These are phyloP conservation scores for Clistopyga incitator DNA, from an alignment of 2,888 invertebrate genomes.

Conservation along the genomic window DNA sequence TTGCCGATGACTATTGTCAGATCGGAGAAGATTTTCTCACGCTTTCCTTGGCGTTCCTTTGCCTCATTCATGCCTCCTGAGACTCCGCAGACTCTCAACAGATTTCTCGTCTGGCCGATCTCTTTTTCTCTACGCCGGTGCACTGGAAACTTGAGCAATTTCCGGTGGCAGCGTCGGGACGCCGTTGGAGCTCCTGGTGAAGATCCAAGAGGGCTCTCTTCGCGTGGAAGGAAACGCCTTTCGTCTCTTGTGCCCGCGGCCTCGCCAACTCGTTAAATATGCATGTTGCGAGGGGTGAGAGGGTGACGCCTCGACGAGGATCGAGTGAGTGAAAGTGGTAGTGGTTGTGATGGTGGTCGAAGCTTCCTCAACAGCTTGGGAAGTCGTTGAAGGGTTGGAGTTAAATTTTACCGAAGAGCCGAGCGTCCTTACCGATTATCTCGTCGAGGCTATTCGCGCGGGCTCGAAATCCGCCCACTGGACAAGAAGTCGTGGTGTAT, in stretches of 20 bases:
- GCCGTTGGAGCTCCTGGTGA: slow-evolving; percentile 20
- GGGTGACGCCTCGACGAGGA: slow-evolving; percentile 16
- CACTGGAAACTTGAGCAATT: slow-evolving; percentile 80
- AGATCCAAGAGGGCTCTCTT: slow-evolving; percentile 67
- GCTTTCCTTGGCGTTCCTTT: slow-evolving; percentile 25
- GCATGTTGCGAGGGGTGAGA: slow-evolving; percentile 70
- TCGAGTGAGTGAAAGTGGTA: slow-evolving; percentile 40
- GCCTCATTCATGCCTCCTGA: slow-evolving; percentile 1
- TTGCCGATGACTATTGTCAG: slow-evolving; percentile 76
- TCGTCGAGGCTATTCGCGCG: slow-evolving; percentile 80
- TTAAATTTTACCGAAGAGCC: slow-evolving; percentile 58
- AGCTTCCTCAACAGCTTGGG: slow-evolving; percentile 35
- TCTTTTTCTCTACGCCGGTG: slow-evolving; percentile 39
- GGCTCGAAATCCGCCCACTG: slow-evolving; percentile 66
- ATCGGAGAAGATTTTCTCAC: slow-evolving; percentile 43
- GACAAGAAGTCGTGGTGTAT: slow-evolving; percentile 52
- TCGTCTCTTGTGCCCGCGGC: slow-evolving; percentile 73
- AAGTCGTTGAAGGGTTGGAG: slow-evolving; percentile 45
- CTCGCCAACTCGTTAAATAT: slow-evolving; percentile 81
- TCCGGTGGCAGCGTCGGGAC: slow-evolving; percentile 72
- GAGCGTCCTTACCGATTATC: slow-evolving; percentile 82
- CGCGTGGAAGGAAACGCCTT: slow-evolving; percentile 57
- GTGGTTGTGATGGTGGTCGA: slow-evolving; percentile 17
- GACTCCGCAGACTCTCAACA: slow-evolving; percentile 4
- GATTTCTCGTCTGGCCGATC: neutral